Conservation (phyloP, 2,797 vertebrate genomes). For the Gadopsis bispinosus region DNA sequence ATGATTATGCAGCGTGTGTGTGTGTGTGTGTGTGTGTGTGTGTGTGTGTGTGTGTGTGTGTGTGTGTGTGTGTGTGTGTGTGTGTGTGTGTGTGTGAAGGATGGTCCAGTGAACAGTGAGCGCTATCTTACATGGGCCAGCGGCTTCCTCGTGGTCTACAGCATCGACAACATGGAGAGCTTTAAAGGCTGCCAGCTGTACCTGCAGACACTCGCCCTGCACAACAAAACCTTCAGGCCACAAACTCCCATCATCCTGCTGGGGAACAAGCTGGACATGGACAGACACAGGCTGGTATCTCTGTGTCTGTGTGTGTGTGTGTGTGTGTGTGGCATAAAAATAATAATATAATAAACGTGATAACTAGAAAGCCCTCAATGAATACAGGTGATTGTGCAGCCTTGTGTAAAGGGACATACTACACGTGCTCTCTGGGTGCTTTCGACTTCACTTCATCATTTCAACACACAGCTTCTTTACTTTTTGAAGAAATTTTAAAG, state of each 20-base stretch:
- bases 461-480: too few species aligned
- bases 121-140: slow-evolving; percentile 93
- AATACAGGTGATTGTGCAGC: background rate
- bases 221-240: slow-evolving; percentile 82
- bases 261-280: slow-evolving; percentile 96
- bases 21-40: too few species aligned
- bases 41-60: too few species aligned
- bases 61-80: slow-evolving; percentile 10
- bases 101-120: slow-evolving; percentile 89
- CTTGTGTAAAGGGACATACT: background rate
- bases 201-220: slow-evolving; percentile 85
- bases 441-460: background rate
- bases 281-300: slow-evolving; percentile 89
- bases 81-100: slow-evolving; percentile 74
- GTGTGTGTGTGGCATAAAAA: background rate
- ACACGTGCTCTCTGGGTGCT: background rate
- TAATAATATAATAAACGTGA: background rate
- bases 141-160: slow-evolving; percentile 92
- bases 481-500: background rate
- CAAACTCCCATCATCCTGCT: slow-evolving; percentile 87
- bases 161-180: slow-evolving; percentile 88
- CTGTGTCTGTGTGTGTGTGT: slow-evolving; percentile 19
- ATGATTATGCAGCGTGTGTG: too few species aligned
- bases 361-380: background rate
- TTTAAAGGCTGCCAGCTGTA: slow-evolving; percentile 89